phyloP scores from a whole-genome alignment of 2,113 vertebrate species.

The Pedionomus torquatus region DNA sequence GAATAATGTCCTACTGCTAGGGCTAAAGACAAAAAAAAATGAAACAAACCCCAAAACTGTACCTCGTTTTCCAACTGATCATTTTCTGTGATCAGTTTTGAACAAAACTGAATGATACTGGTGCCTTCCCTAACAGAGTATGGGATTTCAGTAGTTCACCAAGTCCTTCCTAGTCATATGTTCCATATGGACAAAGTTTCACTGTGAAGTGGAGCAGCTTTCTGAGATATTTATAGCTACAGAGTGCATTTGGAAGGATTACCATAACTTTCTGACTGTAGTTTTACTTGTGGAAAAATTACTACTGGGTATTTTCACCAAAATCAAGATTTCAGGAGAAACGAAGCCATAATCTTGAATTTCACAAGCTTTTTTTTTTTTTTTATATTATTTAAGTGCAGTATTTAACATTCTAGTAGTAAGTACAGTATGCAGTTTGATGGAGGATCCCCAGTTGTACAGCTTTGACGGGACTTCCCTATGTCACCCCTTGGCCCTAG shows the following conservation, averaged over 20 bases:
- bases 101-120: not conserved
- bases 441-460: not conserved
- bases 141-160: constrained; percentile 37
- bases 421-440: not conserved
- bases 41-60: not conserved
- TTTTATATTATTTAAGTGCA: not conserved
- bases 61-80: not conserved
- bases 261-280: constrained; percentile 27
- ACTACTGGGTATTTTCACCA: constrained; percentile 41
- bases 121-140: not conserved
- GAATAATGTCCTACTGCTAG: not conserved
- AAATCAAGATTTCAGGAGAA: constrained; percentile 16
- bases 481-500: not conserved
- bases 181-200: constrained; percentile 59
- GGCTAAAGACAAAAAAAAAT: not conserved
- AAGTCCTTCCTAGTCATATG: constrained; percentile 50
- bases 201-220: constrained; percentile 48
- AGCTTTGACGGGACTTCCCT: not conserved
- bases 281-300: constrained; percentile 47
- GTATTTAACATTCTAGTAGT: not conserved
- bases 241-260: constrained; percentile 54
- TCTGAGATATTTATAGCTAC: constrained; percentile 37
- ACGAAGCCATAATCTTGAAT: constrained; percentile 17
- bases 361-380: not conserved
- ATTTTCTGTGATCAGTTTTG: not conserved